Evolutionary conservation across 2,113 vertebrate species (phyloP).

Genomic region (Macrotis lagotis): DNA sequence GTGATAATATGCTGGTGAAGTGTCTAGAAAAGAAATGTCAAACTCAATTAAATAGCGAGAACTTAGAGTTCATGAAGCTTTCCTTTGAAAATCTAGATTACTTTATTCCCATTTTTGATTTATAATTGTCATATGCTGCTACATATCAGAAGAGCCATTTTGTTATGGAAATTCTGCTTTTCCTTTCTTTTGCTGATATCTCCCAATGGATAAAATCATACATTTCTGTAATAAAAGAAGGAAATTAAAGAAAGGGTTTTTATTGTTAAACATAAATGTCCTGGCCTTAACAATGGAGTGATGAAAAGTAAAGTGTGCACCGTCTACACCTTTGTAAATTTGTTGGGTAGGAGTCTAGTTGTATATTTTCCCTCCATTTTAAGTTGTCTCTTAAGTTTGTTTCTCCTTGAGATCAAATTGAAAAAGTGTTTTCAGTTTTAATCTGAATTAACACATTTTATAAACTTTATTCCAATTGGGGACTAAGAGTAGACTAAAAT

Average conservation of each 20-base stretch:
- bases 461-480: not conserved
- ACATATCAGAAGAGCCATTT: not conserved
- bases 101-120: not conserved
- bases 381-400: slow-evolving; percentile 32
- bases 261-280: slow-evolving; percentile 33
- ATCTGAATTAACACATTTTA: slow-evolving; percentile 14
- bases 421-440: not conserved
- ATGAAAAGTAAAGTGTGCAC: slow-evolving; percentile 22
- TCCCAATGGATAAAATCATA: slow-evolving; percentile 61
- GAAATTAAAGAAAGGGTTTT: slow-evolving; percentile 67
- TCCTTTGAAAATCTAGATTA: not conserved
- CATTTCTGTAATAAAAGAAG: slow-evolving; percentile 72
- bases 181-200: slow-evolving; percentile 69
- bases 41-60: not conserved
- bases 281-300: slow-evolving; percentile 3
- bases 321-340: slow-evolving; percentile 1
- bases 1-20: not conserved
- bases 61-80: slow-evolving; percentile 20
- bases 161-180: slow-evolving; percentile 56
- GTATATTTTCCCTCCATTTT: slow-evolving; percentile 6
- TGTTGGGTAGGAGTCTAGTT: slow-evolving; percentile 17
- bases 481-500: not conserved
- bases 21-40: slow-evolving; percentile 15
- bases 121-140: not conserved
- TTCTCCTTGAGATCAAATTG: slow-evolving; percentile 37